Conservation (phyloP, 2,888 invertebrate species). For the Rhodophaea formosa region DNA sequence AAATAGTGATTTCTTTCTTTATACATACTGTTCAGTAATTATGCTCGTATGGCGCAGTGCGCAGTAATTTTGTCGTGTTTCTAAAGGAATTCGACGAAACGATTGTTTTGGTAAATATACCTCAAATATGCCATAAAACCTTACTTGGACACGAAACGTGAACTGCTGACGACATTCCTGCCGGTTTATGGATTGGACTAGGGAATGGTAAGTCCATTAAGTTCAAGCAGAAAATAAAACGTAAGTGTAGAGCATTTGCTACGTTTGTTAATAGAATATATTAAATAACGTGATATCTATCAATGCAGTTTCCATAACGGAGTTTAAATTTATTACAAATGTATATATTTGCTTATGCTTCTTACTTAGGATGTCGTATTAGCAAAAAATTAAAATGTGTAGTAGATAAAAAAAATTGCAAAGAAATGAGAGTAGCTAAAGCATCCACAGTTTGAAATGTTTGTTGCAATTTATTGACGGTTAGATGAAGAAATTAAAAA, state of each 20-base stretch:
- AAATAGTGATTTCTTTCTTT: too few relatives aligned
- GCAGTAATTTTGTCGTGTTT: slow-evolving; percentile 19
- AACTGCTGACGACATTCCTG: neutral
- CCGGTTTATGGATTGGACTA: neutral
- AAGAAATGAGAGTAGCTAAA: too few relatives aligned
- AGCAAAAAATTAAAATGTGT: too few relatives aligned
- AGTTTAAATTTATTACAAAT: too few relatives aligned
- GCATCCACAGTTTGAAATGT: too few relatives aligned
- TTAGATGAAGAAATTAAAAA: too few relatives aligned
- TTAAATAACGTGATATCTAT: too few relatives aligned
- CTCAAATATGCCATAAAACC: neutral
- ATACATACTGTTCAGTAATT: neutral
- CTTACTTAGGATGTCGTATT: too few relatives aligned
- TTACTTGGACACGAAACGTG: slow-evolving; percentile 4
- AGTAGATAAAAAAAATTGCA: too few relatives aligned
- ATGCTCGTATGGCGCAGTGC: slow-evolving; percentile 17
- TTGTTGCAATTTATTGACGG: too few relatives aligned
- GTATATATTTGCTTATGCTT: too few relatives aligned
- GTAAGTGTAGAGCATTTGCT: neutral
- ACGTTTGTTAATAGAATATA: neutral
- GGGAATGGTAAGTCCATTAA: neutral
- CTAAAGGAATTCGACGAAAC: slow-evolving; percentile 4
- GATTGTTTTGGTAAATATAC: slow-evolving; percentile 5
- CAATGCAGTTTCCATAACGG: too few relatives aligned
- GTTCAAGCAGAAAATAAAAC: neutral